Percentiles rank a stretch among this genome's conserved stretches.
phyloP scores from a whole-genome alignment of 2,113 vertebrate genomes.

The Nothocercus nigrocapillus region DNA sequence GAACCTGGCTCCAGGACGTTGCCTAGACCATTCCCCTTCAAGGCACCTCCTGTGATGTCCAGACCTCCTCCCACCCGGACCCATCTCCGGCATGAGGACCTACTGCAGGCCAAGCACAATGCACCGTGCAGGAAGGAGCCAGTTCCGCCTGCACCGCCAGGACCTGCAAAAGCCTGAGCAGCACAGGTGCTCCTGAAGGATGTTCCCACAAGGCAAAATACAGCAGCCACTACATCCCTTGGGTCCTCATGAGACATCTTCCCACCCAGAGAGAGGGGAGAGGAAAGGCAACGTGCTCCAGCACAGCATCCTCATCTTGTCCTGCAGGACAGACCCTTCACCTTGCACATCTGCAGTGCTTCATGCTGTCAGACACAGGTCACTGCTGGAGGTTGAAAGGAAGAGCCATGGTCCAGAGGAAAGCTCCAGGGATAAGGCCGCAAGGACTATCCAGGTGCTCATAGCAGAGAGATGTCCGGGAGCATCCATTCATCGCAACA shows the following conservation, averaged over 20 bases:
- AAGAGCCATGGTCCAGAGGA: background rate
- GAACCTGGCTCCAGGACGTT: accelerated
- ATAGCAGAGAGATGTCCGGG: background rate
- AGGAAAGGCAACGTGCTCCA: background rate
- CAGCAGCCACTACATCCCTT: background rate
- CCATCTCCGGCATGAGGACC: background rate
- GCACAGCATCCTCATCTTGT: background rate
- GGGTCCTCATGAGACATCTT: background rate
- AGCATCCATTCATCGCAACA: accelerated
- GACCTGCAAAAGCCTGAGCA: background rate
- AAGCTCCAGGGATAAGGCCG: background rate
- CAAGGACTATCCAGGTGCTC: background rate
- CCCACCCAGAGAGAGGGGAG: background rate
- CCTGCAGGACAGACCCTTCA: background rate
- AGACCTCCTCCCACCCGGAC: background rate
- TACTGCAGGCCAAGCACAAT: background rate
- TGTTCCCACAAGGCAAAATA: background rate
- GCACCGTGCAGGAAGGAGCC: accelerated
- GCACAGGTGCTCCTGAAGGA: background rate
- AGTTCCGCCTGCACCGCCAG: background rate
- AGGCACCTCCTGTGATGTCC: background rate
- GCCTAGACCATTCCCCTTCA: background rate
- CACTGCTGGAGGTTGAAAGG: background rate
- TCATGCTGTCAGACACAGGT: accelerated
- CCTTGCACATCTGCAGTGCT: background rate